Evolutionary conservation across 2,113 vertebrate genomes (phyloP).

Genomic region (Pholis gunnellus): DNA sequence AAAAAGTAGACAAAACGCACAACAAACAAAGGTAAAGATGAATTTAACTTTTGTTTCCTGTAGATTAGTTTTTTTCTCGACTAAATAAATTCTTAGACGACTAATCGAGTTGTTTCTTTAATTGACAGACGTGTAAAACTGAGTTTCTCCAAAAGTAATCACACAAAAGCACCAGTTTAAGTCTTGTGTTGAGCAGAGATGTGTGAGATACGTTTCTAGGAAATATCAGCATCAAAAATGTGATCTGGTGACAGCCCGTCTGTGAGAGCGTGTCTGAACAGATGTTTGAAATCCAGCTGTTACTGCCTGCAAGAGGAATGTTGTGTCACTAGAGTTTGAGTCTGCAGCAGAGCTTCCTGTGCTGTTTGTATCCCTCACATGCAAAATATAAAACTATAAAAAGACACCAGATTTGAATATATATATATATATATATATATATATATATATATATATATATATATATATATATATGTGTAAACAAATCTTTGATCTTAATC

Average conservation of each 20-base stretch:
- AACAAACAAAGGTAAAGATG: not conserved
- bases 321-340: not conserved
- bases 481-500: too few species aligned
- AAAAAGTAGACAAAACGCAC: not conserved
- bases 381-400: not conserved
- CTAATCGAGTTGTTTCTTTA: too few species aligned
- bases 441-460: too few species aligned
- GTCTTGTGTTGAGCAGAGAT: too few species aligned
- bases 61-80: not conserved
- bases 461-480: too few species aligned
- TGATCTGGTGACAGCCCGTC: not conserved
- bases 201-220: too few species aligned
- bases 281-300: slow-evolving; percentile 1
- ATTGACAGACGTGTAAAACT: too few species aligned
- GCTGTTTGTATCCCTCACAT: not conserved
- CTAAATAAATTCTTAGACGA: too few species aligned
- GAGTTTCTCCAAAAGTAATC: too few species aligned
- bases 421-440: too few species aligned
- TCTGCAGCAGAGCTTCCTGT: not conserved
- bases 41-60: not conserved
- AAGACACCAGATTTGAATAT: not conserved
- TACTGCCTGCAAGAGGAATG: slow-evolving; percentile 42
- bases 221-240: too few species aligned
- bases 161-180: too few species aligned
- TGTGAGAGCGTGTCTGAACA: slow-evolving; percentile 18